These are phyloP conservation scores for Dendrocopos noguchii DNA, from an alignment of 2,113 vertebrate species.

Conservation along the genomic window DNA sequence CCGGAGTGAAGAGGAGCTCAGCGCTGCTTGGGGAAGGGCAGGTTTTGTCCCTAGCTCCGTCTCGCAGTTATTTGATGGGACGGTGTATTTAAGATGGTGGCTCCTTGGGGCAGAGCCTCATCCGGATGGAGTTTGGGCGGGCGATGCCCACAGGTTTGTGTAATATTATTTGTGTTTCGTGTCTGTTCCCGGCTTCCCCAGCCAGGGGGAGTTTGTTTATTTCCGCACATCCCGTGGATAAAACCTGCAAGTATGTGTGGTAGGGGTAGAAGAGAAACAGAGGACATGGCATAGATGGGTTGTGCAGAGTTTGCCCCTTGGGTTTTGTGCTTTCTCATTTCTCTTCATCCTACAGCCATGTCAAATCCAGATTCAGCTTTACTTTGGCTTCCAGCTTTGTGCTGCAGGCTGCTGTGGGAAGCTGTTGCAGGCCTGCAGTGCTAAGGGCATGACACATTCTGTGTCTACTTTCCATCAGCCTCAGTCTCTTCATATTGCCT, in stretches of 20 bases:
- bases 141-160: neutral
- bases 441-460: accelerated
- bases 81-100: neutral
- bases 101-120: neutral
- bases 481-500: accelerated
- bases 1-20: neutral
- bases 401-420: neutral
- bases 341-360: too few species aligned
- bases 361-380: too few species aligned
- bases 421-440: neutral
- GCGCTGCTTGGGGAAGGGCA: neutral
- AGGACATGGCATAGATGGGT: accelerated
- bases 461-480: accelerated
- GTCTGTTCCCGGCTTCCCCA: neutral
- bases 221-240: accelerated
- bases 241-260: accelerated
- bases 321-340: neutral
- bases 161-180: accelerated
- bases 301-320: neutral
- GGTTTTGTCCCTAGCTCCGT: neutral
- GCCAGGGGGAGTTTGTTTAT: too few species aligned
- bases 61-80: too few species aligned
- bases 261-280: neutral
- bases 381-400: too few species aligned
- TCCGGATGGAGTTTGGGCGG: accelerated